These are phyloP conservation scores for Diabrotica virgifera DNA, from an alignment of 1,140 invertebrate genomes.

Conservation along the genomic window DNA sequence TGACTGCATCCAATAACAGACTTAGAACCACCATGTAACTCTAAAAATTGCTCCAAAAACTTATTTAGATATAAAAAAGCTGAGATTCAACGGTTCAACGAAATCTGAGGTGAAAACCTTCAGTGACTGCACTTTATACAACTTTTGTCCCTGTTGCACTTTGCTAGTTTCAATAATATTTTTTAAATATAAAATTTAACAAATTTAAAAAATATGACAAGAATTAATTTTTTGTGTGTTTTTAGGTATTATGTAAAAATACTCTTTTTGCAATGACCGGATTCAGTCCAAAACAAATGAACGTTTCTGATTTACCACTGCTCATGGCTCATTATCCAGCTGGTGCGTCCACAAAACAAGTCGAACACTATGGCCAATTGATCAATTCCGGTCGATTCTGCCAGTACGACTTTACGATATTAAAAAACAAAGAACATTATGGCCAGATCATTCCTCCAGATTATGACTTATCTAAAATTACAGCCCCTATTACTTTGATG, in stretches of 20 bases:
- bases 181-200: too few species aligned
- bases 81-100: too few species aligned
- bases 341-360: slow-evolving; percentile 71
- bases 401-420: slow-evolving; percentile 62
- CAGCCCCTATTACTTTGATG: slow-evolving; percentile 55
- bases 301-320: slow-evolving; percentile 64
- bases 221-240: not conserved
- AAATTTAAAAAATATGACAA: not conserved
- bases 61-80: too few species aligned
- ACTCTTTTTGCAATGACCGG: slow-evolving; percentile 56
- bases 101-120: too few species aligned
- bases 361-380: slow-evolving; percentile 74
- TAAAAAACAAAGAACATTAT: slow-evolving; percentile 51
- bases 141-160: too few species aligned
- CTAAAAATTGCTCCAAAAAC: too few species aligned
- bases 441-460: slow-evolving; percentile 50
- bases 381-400: slow-evolving; percentile 59
- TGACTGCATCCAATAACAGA: too few species aligned
- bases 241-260: not conserved
- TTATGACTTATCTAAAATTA: slow-evolving; percentile 57
- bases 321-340: slow-evolving; percentile 79
- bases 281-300: slow-evolving; percentile 55
- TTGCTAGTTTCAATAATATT: too few species aligned
- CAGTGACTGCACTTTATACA: too few species aligned
- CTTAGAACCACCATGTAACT: too few species aligned